Percentiles rank a stretch among this genome's conserved stretches.
Conservation (phyloP, 2,113 vertebrate species). For the Sterrhoptilus dennistouni region DNA sequence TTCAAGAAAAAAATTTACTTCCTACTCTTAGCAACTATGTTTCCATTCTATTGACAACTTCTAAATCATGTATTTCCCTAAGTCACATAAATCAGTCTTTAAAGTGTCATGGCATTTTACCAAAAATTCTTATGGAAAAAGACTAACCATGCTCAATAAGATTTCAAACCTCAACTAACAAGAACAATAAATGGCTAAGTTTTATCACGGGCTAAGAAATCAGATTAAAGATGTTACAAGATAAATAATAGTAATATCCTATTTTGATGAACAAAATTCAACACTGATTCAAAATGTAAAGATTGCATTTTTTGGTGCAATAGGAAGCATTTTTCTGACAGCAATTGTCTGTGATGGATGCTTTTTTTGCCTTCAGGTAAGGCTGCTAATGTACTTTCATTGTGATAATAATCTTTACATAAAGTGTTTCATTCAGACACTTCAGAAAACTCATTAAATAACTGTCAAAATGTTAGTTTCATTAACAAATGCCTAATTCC, state of each 20-base stretch:
- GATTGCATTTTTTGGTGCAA: background rate
- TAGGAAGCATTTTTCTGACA: background rate
- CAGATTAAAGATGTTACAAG: background rate
- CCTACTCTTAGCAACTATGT: background rate
- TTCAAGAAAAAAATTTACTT: background rate
- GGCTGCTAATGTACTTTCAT: background rate
- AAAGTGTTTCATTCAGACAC: background rate
- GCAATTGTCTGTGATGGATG: background rate
- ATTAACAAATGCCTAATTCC: background rate
- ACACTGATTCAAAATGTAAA: background rate
- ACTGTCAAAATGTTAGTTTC: background rate
- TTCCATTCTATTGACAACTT: background rate
- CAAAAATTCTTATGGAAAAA: background rate
- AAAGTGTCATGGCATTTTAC: background rate
- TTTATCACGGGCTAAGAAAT: background rate
- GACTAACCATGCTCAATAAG: background rate
- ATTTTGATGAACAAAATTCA: background rate
- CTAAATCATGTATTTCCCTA: background rate
- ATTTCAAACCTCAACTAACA: background rate
- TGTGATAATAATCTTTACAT: background rate
- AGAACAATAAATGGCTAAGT: background rate
- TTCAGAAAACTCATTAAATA: background rate
- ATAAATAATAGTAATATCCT: background rate
- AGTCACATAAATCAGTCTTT: background rate
- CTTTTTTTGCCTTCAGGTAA: background rate